Percentiles rank a stretch among this genome's conserved stretches.
phyloP scores from a whole-genome alignment of 2,888 invertebrate species.

The Leptopterna dolabrata region DNA sequence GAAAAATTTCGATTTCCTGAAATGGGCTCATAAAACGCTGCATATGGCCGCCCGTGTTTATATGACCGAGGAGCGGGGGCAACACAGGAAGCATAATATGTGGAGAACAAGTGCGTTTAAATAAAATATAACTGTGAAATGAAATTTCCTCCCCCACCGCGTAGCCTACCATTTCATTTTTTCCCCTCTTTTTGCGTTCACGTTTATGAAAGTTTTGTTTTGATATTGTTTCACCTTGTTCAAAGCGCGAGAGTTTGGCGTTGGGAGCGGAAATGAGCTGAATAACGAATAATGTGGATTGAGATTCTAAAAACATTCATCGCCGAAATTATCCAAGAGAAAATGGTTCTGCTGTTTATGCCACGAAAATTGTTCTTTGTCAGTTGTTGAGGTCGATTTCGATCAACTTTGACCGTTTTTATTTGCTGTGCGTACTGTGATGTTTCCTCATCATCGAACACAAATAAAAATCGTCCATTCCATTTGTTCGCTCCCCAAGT shows the following conservation, averaged over 20 bases:
- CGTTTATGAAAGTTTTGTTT: conserved; percentile 25
- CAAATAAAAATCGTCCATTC: no score
- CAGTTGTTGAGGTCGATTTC: no score
- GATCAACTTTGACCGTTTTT: no score
- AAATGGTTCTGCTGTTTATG: no score
- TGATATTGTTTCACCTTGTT: conserved; percentile 24
- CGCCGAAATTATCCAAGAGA: neutral
- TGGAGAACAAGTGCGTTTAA: conserved; percentile 56
- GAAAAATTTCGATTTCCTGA: conserved; percentile 56
- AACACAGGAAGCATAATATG: conserved; percentile 53
- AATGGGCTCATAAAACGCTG: conserved; percentile 57
- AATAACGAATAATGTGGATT: neutral
- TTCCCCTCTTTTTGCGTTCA: neutral
- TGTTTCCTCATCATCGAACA: no score
- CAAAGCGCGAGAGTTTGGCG: neutral
- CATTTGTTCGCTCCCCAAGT: no score
- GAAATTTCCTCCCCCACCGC: conserved; percentile 36
- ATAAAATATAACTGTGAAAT: conserved; percentile 55
- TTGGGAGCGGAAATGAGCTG: neutral
- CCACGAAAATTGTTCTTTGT: no score
- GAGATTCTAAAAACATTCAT: neutral
- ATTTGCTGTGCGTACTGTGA: no score
- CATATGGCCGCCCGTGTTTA: conserved; percentile 53
- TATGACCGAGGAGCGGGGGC: conserved; percentile 36
- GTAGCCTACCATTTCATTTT: neutral